Conservation (phyloP, 2,113 vertebrate genomes). For the Labeo rohita region DNA sequence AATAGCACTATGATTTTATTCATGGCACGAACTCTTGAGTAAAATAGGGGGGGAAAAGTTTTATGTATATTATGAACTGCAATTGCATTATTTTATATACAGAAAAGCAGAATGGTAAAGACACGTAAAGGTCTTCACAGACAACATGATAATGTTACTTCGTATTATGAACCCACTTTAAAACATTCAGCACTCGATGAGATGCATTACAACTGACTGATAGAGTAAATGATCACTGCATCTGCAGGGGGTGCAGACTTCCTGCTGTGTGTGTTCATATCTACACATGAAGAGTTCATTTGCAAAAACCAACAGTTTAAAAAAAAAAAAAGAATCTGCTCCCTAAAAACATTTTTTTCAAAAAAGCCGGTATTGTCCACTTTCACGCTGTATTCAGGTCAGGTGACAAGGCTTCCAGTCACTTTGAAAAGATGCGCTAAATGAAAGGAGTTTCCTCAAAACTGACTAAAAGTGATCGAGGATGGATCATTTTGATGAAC, state of each 20-base stretch:
- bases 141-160: not conserved
- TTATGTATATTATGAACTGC: not conserved
- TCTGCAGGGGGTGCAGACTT: slow-evolving; percentile 19
- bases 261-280: slow-evolving; percentile 14
- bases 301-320: no score
- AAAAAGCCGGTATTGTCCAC: no score
- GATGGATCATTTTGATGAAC: no score
- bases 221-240: not conserved
- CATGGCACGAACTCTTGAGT: not conserved
- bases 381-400: no score
- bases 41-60: not conserved
- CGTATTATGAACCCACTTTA: not conserved
- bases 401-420: no score
- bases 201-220: slow-evolving; percentile 8
- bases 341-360: no score
- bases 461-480: no score
- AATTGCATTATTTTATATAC: not conserved
- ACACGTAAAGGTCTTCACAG: not conserved
- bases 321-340: no score
- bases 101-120: not conserved
- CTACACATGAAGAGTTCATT: not conserved
- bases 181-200: slow-evolving; percentile 10
- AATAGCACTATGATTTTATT: not conserved
- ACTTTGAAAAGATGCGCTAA: no score
- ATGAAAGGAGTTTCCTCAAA: no score